Conservation (phyloP, 23 tunicate species). For the Botrylloides violaceus region DNA sequence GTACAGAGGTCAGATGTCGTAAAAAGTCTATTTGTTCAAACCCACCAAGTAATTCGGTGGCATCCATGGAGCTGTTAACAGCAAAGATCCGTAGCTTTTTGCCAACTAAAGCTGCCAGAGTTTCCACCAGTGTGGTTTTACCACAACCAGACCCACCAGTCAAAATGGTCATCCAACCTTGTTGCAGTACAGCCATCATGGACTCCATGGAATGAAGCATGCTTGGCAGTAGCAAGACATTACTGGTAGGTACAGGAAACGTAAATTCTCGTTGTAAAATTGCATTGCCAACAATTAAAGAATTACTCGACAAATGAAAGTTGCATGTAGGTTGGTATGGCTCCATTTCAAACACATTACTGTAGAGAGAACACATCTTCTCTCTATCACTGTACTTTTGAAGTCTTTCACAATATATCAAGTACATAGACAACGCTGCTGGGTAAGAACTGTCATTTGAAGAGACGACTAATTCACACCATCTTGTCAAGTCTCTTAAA, state of each 20-base stretch:
- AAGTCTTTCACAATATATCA: constrained; percentile 56
- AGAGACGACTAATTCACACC: constrained; percentile 64
- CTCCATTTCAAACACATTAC: constrained; percentile 15
- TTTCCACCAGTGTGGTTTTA: constrained; percentile 44
- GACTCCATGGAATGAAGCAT: constrained; percentile 54
- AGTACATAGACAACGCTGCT: constrained; percentile 15
- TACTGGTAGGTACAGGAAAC: not conserved
- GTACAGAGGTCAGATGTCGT: not conserved
- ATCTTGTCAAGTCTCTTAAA: constrained; percentile 71
- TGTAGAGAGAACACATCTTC: constrained; percentile 37
- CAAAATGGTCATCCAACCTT: constrained; percentile 86
- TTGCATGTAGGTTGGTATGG: constrained; percentile 44
- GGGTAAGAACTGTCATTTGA: not conserved
- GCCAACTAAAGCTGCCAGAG: constrained; percentile 58
- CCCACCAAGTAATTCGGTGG: constrained; percentile 86
- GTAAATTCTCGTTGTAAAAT: constrained; percentile 15
- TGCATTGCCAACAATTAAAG: constrained; percentile 50
- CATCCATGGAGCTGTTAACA: constrained; percentile 81
- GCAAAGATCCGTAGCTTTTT: constrained; percentile 50
- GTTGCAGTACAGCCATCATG: constrained; percentile 23
- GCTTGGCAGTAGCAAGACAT: constrained; percentile 30
- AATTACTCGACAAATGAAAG: constrained; percentile 30
- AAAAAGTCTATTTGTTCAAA: constrained; percentile 22
- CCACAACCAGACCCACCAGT: constrained; percentile 55
- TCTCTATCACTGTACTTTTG: constrained; percentile 45